Evolutionary conservation across 1,140 invertebrate species (phyloP), one percentile per base, ranked within the genome.

Genomic region (Anastatus disparis): DNA sequence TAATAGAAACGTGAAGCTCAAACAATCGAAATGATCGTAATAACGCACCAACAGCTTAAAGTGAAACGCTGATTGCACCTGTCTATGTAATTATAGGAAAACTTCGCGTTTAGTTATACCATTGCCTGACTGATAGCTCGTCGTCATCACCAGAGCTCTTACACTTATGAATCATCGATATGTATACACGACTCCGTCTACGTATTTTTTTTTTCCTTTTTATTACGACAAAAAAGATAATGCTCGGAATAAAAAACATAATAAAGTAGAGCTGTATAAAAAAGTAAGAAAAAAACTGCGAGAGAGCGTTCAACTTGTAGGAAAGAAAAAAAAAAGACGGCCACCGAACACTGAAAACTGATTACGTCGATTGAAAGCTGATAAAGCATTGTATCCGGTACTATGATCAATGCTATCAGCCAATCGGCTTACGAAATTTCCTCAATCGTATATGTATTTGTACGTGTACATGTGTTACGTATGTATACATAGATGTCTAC

Each of bases 301-400:
- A n/a, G n/a, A 1, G 27, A n/a, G n/a, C 15, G n/a, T 31, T 31
- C 50, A 29, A n/a, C 26, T 3, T 15, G 7, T 29, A 2, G n/a
- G 3, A 29, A 1, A 13, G n/a, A 58, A 50, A 55, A 15, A 74
- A 67, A 63, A 68, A 53, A 66, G 31, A 40, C n/a, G 62, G 13
- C 42, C 35, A 53, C 48, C 46, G 46, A 29, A 71, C 50, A 15
- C 62, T 38, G 52, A 59, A 53, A 63, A 58, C 63, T 20, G 74
- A 52, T 70, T 63, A 50, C 52, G n/a, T 31, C 64, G 68, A 70
- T 75, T 31, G 46, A 64, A 42, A 55, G 35, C 22, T 44, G 63
- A 64, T 64, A 64, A n/a, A 40, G 50, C 24, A 1, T 7, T 9
- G 17, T 29, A 55, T 65, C 63, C 50, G 63, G 63, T 44, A n/a